Percentiles rank a stretch among this genome's conserved stretches.
These are phyloP conservation scores for Clarias macrocephalus DNA, from an alignment of 2,113 vertebrate species.

Conservation along the genomic window DNA sequence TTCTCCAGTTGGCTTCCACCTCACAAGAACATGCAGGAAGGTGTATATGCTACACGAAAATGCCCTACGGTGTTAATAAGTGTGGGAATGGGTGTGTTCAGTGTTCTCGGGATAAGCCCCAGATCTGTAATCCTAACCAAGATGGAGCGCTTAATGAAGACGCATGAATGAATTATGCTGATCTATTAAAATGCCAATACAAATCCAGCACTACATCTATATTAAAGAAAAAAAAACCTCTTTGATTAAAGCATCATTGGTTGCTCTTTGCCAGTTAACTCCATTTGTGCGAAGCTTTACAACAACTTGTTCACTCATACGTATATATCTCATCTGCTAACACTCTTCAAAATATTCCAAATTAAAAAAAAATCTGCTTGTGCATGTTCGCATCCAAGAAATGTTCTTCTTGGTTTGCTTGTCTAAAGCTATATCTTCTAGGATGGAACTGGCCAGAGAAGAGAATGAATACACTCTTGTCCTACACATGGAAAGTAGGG, in stretches of 20 bases:
- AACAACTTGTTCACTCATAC: not conserved
- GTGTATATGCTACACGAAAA: not conserved
- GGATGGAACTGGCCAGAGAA: constrained; percentile 24
- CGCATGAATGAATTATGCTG: not conserved
- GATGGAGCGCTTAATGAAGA: not conserved
- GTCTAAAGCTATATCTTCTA: not conserved
- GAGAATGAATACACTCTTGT: constrained; percentile 38
- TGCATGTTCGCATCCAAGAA: no score
- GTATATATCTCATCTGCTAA: not conserved
- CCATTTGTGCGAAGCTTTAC: not conserved
- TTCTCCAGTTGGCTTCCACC: not conserved
- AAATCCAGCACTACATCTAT: not conserved
- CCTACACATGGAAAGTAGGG: constrained; percentile 46
- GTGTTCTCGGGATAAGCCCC: not conserved
- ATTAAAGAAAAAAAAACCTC: not conserved
- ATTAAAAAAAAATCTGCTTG: not conserved
- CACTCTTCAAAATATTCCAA: not conserved
- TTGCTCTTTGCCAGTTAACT: constrained; percentile 1
- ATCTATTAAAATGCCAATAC: not conserved
- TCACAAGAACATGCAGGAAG: not conserved
- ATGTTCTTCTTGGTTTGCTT: not conserved
- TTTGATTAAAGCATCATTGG: not conserved
- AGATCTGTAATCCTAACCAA: not conserved
- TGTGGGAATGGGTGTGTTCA: not conserved
- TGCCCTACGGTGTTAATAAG: not conserved